Percentiles rank a stretch among this genome's conserved stretches.
Conservation (phyloP, 1,140 invertebrate genomes). For the Carposina sasakii region DNA sequence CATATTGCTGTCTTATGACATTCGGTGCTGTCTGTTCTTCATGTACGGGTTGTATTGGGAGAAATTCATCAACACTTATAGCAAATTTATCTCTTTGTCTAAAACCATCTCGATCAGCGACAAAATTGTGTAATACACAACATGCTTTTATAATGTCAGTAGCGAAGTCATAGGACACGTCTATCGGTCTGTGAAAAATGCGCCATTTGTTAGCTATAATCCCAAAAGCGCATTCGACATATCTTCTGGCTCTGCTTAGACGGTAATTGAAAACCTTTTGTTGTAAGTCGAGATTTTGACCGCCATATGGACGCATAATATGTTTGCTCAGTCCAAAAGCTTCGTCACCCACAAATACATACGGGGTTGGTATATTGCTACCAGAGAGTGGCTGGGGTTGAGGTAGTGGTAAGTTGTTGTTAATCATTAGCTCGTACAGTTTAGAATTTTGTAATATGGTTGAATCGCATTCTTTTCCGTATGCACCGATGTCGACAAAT, state of each 20-base stretch:
- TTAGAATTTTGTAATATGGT: conserved; percentile 9
- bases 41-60: conserved; percentile 9
- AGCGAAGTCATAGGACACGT: neutral
- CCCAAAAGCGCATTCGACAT: neutral
- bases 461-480: conserved; percentile 9
- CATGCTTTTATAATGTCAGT: neutral
- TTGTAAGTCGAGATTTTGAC: conserved; percentile 10
- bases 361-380: conserved; percentile 9
- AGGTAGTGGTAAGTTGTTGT: conserved; percentile 9
- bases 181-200: neutral
- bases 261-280: conserved; percentile 14
- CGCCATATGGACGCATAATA: conserved; percentile 9
- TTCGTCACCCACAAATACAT: neutral
- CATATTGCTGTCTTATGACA: conserved; percentile 10
- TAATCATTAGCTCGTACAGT: conserved; percentile 11
- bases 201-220: neutral
- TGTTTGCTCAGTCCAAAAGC: conserved; percentile 1
- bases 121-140: neutral
- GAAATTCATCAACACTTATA: conserved; percentile 10
- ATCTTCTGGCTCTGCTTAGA: neutral
- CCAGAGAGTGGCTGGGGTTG: conserved; percentile 9
- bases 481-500: conserved; percentile 10
- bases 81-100: conserved; percentile 9
- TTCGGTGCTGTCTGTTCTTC: conserved; percentile 9
- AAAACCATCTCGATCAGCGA: conserved; percentile 5